Evolutionary conservation across 1,140 invertebrate genomes (phyloP), one percentile per base, ranked within the genome.

Genomic region (Hesperophylax magnus): DNA sequence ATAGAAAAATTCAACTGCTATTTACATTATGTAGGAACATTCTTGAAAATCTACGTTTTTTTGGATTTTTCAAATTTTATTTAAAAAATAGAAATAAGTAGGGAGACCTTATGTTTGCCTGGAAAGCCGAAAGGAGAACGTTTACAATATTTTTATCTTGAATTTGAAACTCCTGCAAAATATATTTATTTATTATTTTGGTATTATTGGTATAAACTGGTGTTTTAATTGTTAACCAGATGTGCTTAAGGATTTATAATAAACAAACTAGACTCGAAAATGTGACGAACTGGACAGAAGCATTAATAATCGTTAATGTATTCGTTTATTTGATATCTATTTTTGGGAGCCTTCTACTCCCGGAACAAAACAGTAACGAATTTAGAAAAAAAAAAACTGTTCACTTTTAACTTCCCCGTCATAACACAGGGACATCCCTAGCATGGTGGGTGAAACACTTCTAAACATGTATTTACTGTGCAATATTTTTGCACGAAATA

Each of bases 201-300:
- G 82, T 84, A 85, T 90, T 90, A 89, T 90, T 90, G 89, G 89
- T 90, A 89, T 89, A 87, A 89, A 90, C 90, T 90, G 89, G 89
- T 90, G 90, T 89, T 88, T 87, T 88, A 75, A 78, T 65, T 56
- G 39, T 47, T 60, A 77, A 83, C 76, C 82, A 81, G 79, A 69
- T 78, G 80, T 81, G 34, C 69, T 39, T 14, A 47, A 47, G n/a
- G 58, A 17, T 78, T 78, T 78, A 71, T 78, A 52, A 58, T 61
- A 58, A 20, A 18, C 54, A 18, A 61, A 54, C 58, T 14, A 52
- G 2, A 5, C 69, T 72, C 69, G 69, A 67, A 67, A 67, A 67
- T 67, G 63, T 31, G 63, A 31, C 63, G 11, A 31, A 67, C 63
- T 47, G 11, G 1, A 47, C 9, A 47, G 14, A 47, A 47, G 11